A percentile compares a stretch with the other conserved stretches of the same genome.
phyloP scores from a whole-genome alignment of 2,113 vertebrate species.

The Rhea pennata region DNA sequence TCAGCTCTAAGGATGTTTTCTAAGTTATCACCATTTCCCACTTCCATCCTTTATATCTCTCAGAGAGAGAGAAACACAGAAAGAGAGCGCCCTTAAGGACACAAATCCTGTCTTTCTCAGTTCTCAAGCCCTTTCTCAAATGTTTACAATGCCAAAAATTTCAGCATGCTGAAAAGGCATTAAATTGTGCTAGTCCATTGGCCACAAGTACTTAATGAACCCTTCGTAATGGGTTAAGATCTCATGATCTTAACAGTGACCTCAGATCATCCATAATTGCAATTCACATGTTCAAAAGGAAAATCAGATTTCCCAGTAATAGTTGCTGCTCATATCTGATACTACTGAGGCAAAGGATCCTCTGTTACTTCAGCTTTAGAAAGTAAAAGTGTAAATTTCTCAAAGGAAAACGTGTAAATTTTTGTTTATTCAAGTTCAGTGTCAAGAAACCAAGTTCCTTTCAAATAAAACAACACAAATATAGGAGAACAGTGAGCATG shows the following conservation, averaged over 20 bases:
- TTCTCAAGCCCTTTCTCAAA: background rate
- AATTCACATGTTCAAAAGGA: background rate
- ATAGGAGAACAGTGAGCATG: background rate
- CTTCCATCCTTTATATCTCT: no score
- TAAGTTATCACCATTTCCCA: background rate
- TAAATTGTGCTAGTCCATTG: background rate
- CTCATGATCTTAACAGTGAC: background rate
- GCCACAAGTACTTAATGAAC: background rate
- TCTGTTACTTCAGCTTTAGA: background rate
- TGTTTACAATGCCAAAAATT: background rate
- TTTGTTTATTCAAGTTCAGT: slow-evolving; percentile 8
- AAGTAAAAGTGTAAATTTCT: slow-evolving; percentile 15
- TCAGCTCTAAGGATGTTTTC: background rate
- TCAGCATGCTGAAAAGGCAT: background rate
- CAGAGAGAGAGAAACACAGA: background rate
- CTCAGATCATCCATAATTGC: background rate
- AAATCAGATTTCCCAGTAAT: background rate
- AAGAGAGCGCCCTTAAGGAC: background rate
- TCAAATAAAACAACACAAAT: background rate
- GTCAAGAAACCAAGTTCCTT: slow-evolving; percentile 10
- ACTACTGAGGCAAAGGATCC: background rate
- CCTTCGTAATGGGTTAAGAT: background rate
- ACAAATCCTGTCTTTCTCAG: background rate
- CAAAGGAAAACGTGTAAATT: slow-evolving; percentile 30
- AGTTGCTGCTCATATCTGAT: background rate